These are phyloP conservation scores for Echiichthys vipera DNA, from an alignment of 2,797 vertebrate genomes.

Conservation along the genomic window DNA sequence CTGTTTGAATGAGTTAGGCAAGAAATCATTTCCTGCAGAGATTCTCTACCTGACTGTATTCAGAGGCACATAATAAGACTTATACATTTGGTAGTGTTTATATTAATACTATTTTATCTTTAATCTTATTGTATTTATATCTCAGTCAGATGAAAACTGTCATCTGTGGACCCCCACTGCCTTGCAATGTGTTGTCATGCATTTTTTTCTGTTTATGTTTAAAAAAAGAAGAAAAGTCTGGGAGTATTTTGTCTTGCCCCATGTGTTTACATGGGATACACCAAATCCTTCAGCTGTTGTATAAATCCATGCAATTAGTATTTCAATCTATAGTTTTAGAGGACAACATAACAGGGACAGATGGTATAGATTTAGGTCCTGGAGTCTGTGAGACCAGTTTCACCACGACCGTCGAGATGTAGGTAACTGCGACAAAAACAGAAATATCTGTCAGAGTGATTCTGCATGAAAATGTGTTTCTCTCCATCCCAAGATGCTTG, in stretches of 20 bases:
- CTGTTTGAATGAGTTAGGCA: constrained; percentile 17
- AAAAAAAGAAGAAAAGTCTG: neutral
- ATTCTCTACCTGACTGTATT: neutral
- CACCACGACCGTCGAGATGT: neutral
- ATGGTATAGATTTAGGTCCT: constrained; percentile 42
- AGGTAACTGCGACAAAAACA: constrained; percentile 10
- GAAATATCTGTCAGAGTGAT: constrained; percentile 16
- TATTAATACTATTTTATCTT: constrained; percentile 3
- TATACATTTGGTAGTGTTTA: constrained; percentile 21
- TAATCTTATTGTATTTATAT: constrained; percentile 13
- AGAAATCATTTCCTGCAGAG: constrained; percentile 10
- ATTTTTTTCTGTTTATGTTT: constrained; percentile 9
- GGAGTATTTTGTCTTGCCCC: constrained; percentile 19
- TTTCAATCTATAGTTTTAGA: constrained; percentile 21
- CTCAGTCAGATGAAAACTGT: neutral
- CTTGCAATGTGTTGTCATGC: neutral
- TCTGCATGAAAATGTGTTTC: neutral
- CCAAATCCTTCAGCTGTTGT: constrained; percentile 47
- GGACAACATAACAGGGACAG: constrained; percentile 28
- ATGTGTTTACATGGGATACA: constrained; percentile 11
- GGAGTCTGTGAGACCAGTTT: constrained; percentile 16
- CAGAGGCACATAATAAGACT: neutral
- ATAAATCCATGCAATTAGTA: constrained; percentile 44
- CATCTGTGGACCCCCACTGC: neutral
- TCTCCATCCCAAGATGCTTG: neutral